Percentiles rank a stretch among this genome's conserved stretches.
These are phyloP conservation scores for Pyrgilauda ruficollis DNA, from an alignment of 2,113 vertebrate species.

Conservation along the genomic window DNA sequence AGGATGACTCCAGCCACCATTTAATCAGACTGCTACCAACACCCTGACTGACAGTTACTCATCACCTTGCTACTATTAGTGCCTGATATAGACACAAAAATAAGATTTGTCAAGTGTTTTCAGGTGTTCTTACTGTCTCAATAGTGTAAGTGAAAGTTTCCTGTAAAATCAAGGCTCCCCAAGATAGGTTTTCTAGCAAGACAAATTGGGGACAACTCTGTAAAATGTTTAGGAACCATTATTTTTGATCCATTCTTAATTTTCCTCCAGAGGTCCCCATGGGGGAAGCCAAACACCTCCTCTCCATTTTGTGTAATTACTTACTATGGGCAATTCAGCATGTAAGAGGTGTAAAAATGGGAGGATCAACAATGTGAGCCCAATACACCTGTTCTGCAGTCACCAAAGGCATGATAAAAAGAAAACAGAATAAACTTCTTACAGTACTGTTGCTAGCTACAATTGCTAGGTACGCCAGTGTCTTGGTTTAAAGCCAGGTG, in stretches of 20 bases:
- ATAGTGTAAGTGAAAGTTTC: not conserved
- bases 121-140: not conserved
- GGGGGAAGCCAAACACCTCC: not conserved
- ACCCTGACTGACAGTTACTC: not conserved
- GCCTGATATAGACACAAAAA: not conserved
- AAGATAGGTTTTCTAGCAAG: not conserved
- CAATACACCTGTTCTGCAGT: no score
- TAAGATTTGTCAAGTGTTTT: not conserved
- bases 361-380: no score
- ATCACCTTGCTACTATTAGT: not conserved
- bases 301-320: not conserved
- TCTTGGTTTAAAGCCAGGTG: no score
- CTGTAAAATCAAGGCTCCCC: not conserved
- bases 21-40: no score
- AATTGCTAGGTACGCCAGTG: no score
- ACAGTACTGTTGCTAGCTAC: no score
- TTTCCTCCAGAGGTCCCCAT: not conserved
- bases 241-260: not conserved
- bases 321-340: not conserved
- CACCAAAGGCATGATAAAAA: no score
- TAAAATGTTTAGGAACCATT: not conserved
- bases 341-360: not conserved
- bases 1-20: no score
- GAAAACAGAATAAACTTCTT: no score
- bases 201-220: not conserved